These are phyloP conservation scores for Phyllostomus discolor DNA, from an alignment of 2,113 vertebrate species.

Conservation along the genomic window DNA sequence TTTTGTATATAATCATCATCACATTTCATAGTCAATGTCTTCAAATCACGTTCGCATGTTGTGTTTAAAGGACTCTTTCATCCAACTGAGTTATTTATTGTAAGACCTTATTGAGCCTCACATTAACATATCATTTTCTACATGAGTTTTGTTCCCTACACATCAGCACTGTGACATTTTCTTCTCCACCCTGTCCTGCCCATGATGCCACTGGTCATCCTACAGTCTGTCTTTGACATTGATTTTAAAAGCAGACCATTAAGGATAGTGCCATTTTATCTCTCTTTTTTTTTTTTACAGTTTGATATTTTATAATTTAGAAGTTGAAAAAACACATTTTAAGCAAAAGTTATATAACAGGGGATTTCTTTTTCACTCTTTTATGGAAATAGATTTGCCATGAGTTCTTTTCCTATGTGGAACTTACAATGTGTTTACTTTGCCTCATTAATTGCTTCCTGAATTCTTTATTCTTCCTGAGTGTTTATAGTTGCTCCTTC, in stretches of 20 bases:
- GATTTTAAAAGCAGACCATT: not conserved
- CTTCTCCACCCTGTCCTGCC: not conserved
- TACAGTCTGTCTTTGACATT: not conserved
- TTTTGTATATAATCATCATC: not conserved
- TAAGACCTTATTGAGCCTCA: not conserved
- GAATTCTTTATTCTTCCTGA: not conserved
- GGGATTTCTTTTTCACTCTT: not conserved
- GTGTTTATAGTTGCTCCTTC: not conserved
- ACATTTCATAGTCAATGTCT: not conserved
- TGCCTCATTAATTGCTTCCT: not conserved
- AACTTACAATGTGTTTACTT: not conserved
- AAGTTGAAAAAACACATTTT: not conserved
- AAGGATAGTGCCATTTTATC: not conserved
- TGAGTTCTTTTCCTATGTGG: not conserved
- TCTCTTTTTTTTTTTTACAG: not conserved
- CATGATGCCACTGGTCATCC: not conserved
- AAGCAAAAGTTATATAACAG: not conserved
- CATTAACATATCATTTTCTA: not conserved
- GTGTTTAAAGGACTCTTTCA: conserved; percentile 6
- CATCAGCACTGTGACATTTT: not conserved
- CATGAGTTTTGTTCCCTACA: not conserved
- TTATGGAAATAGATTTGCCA: not conserved
- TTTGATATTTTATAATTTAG: conserved; percentile 17
- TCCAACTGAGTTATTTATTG: conserved; percentile 7
- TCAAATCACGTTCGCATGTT: not conserved